phyloP scores from a whole-genome alignment of 2,797 vertebrate species.

The Clarias platycephalus region DNA sequence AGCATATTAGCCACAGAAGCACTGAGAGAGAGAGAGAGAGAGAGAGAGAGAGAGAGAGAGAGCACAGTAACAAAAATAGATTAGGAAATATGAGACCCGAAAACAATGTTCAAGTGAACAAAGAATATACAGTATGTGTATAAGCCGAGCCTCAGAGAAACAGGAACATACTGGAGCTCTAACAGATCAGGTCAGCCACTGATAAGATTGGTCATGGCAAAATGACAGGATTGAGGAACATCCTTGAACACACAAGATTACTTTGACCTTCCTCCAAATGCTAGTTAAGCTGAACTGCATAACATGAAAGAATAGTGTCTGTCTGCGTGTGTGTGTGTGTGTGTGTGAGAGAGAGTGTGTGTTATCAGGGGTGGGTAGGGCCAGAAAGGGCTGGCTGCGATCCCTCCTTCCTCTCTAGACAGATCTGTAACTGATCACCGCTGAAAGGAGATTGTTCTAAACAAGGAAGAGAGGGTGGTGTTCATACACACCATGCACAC shows the following conservation, averaged over 20 bases:
- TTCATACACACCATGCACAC: conserved; percentile 39
- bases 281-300: conserved; percentile 26
- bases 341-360: conserved; percentile 5
- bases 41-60: neutral
- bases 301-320: conserved; percentile 7
- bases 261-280: neutral
- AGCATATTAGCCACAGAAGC: conserved; percentile 33
- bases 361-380: conserved; percentile 21
- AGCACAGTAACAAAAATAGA: conserved; percentile 30
- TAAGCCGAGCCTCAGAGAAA: neutral
- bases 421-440: conserved; percentile 55
- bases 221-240: conserved; percentile 25
- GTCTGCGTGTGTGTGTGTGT: conserved; percentile 26
- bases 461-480: conserved; percentile 39
- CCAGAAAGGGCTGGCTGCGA: conserved; percentile 38
- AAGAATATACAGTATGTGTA: neutral
- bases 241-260: conserved; percentile 9
- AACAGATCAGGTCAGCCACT: conserved; percentile 30
- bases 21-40: neutral
- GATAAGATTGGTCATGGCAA: conserved; percentile 16
- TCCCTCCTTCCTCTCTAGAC: conserved; percentile 52
- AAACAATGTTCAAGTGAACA: conserved; percentile 25
- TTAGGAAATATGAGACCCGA: conserved; percentile 33
- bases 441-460: conserved; percentile 54
- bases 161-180: neutral